phyloP scores from a whole-genome alignment of 2,797 vertebrate genomes.

The Ibycter americanus region DNA sequence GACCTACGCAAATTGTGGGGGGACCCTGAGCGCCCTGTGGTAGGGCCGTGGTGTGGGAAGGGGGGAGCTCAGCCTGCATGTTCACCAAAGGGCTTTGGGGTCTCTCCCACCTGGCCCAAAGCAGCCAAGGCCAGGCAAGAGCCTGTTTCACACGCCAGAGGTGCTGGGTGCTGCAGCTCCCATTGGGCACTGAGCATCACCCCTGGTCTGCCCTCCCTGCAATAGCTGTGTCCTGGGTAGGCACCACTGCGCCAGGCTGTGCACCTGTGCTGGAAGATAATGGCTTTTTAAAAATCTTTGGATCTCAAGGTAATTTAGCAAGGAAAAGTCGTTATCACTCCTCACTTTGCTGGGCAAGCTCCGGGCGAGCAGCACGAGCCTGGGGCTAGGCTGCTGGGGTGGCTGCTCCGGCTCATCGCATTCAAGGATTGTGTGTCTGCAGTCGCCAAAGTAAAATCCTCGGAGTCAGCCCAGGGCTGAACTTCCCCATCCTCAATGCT shows the following conservation, averaged over 20 bases:
- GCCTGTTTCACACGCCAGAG: fast-evolving
- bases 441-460: not conserved
- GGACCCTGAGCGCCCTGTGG: fast-evolving
- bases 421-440: fast-evolving
- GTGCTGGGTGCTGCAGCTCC: not conserved
- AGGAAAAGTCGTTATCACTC: not conserved
- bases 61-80: not conserved
- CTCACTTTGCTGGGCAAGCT: not conserved
- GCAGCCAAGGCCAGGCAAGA: not conserved
- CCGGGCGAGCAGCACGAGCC: fast-evolving
- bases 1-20: not conserved
- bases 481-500: not conserved
- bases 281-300: not conserved
- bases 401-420: not conserved
- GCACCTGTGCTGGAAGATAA: not conserved
- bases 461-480: not conserved
- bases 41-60: fast-evolving
- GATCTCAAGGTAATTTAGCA: not conserved
- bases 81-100: not conserved
- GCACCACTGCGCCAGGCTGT: fast-evolving
- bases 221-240: fast-evolving
- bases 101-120: not conserved
- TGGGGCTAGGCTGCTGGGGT: not conserved
- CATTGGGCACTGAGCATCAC: fast-evolving
- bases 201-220: not conserved